Conservation (phyloP, 1,140 invertebrate genomes). For the Drosophila repletoides region DNA sequence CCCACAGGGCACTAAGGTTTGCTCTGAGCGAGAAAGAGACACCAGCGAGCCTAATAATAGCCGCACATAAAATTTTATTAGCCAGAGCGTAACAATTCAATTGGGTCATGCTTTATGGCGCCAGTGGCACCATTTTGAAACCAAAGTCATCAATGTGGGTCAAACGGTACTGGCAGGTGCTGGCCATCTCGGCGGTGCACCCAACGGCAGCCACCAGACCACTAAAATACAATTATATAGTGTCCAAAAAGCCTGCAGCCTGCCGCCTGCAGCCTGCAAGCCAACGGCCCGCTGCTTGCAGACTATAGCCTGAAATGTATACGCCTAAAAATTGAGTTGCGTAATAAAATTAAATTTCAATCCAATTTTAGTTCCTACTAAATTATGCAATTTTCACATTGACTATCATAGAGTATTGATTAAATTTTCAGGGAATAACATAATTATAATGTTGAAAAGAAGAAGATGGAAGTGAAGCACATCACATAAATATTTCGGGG, state of each 20-base stretch:
- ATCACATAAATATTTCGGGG: too few species aligned
- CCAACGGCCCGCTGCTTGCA: too few species aligned
- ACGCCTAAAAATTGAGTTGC: background rate
- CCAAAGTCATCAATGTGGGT: slow-evolving; percentile 48
- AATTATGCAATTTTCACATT: slow-evolving; percentile 11
- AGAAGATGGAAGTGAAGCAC: too few species aligned
- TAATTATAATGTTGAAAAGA: too few species aligned
- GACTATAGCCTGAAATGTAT: background rate
- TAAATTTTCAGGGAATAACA: too few species aligned
- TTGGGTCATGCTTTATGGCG: slow-evolving; percentile 74
- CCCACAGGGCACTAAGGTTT: background rate
- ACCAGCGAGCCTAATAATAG: slow-evolving; percentile 74
- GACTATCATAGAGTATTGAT: too few species aligned
- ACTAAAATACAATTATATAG: slow-evolving; percentile 8
- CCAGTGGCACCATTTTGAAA: slow-evolving; percentile 33
- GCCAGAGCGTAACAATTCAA: slow-evolving; percentile 73
- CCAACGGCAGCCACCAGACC: background rate
- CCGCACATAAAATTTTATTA: slow-evolving; percentile 78
- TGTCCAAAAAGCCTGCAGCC: background rate
- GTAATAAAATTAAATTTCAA: slow-evolving; percentile 8
- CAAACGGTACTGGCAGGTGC: slow-evolving; percentile 57
- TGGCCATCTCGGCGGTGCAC: background rate
- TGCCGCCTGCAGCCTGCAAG: too few species aligned
- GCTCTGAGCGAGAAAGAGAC: background rate
- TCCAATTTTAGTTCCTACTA: slow-evolving; percentile 1